These are phyloP conservation scores for Nibea coibor DNA, from an alignment of 2,113 vertebrate species.

Conservation along the genomic window DNA sequence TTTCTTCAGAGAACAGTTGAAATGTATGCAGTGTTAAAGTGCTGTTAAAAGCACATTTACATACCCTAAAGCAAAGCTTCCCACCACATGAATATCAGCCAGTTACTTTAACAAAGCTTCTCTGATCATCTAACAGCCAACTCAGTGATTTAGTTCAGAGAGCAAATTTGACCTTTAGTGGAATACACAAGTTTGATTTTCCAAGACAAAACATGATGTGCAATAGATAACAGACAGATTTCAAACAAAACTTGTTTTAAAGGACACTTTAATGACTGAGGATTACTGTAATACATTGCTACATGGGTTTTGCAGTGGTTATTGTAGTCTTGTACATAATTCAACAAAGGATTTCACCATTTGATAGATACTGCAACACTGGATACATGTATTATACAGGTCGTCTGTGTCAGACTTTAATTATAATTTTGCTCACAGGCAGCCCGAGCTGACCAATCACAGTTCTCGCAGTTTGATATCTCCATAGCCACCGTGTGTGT, in stretches of 20 bases:
- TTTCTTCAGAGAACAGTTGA: constrained; percentile 50
- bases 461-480: neutral
- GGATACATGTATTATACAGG: neutral
- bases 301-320: neutral
- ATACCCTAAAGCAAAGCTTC: constrained; percentile 50
- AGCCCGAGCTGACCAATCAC: neutral
- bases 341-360: neutral
- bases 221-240: neutral
- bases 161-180: constrained; percentile 2
- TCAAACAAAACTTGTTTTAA: neutral
- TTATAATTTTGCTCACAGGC: neutral
- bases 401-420: neutral
- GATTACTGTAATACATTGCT: neutral
- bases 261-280: neutral
- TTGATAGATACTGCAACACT: neutral
- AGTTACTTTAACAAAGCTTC: constrained; percentile 21
- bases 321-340: neutral
- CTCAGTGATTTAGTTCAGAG: neutral
- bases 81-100: constrained; percentile 31
- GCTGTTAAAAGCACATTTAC: constrained; percentile 65
- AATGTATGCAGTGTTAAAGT: constrained; percentile 61
- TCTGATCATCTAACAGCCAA: constrained; percentile 22
- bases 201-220: neutral
- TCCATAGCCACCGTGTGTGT: neutral
- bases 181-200: neutral